Evolutionary conservation across 2,113 vertebrate species (phyloP).

Genomic region (Pygoscelis adeliae): DNA sequence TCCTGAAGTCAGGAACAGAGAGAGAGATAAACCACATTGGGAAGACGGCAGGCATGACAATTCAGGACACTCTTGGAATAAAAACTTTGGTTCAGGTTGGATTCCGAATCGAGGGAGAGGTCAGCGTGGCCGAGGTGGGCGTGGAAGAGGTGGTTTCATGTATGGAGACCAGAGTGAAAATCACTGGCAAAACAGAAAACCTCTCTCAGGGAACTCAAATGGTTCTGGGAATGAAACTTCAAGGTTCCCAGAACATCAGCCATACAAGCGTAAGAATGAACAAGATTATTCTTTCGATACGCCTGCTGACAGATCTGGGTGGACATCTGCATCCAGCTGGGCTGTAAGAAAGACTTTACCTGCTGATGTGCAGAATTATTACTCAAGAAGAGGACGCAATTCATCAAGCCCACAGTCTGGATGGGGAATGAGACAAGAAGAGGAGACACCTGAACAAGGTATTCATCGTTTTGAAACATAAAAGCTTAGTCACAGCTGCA

Average conservation of each 20-base stretch:
- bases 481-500: not conserved
- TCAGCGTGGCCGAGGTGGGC: constrained; percentile 72
- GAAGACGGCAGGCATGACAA: constrained; percentile 82
- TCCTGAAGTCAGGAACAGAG: constrained; percentile 78
- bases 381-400: constrained; percentile 88
- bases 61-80: constrained; percentile 79
- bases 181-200: constrained; percentile 86
- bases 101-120: constrained; percentile 78
- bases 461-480: not conserved
- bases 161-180: constrained; percentile 83
- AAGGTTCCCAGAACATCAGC: constrained; percentile 86
- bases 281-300: constrained; percentile 80
- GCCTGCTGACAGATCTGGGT: constrained; percentile 89
- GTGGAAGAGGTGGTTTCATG: constrained; percentile 71
- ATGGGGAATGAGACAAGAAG: constrained; percentile 87
- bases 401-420: constrained; percentile 76
- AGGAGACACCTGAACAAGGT: constrained; percentile 84
- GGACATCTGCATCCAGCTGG: constrained; percentile 97
- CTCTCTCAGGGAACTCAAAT: constrained; percentile 88
- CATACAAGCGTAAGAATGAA: constrained; percentile 83
- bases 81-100: constrained; percentile 78
- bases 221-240: constrained; percentile 86
- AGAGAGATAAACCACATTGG: constrained; percentile 79
- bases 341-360: constrained; percentile 93
- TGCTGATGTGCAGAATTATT: constrained; percentile 96